Evolutionary conservation across 35 echinoderm and acorn worm species (phyloP).

Genomic region (Heliocidaris tuberculata): DNA sequence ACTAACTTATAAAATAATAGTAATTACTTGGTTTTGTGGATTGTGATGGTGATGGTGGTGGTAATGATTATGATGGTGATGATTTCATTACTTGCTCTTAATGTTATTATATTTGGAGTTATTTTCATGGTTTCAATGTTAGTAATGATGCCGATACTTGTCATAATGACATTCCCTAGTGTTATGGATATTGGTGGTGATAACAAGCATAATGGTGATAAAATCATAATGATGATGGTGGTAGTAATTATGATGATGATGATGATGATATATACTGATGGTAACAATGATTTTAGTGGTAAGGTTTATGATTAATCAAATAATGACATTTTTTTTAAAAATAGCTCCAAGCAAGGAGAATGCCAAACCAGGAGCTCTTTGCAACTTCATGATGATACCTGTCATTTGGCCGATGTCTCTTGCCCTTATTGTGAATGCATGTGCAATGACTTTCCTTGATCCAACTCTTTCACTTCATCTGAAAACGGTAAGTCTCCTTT

Average conservation of each 20-base stretch:
- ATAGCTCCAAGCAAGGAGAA: not conserved
- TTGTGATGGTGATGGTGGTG: too few relatives aligned
- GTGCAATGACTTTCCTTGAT: constrained; percentile 40
- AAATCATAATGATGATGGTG: not conserved
- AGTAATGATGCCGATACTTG: too few relatives aligned
- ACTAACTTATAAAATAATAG: too few relatives aligned
- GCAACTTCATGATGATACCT: constrained; percentile 36
- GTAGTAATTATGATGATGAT: not conserved
- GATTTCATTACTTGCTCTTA: too few relatives aligned
- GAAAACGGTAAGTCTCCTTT: not conserved
- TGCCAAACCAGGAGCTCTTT: constrained; percentile 12
- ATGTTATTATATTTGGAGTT: too few relatives aligned
- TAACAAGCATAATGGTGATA: too few relatives aligned
- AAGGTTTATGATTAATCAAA: not conserved
- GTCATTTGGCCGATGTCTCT: constrained; percentile 27
- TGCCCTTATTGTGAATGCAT: not conserved
- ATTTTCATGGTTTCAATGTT: too few relatives aligned
- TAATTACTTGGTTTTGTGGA: too few relatives aligned
- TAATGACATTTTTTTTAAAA: not conserved
- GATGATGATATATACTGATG: not conserved
- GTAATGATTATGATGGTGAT: too few relatives aligned
- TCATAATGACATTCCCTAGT: too few relatives aligned
- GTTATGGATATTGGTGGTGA: too few relatives aligned
- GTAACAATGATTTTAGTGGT: too few relatives aligned
- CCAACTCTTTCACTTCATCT: constrained; percentile 48